Conservation (phyloP, 1,140 invertebrate species). For the Lycorma delicatula region DNA sequence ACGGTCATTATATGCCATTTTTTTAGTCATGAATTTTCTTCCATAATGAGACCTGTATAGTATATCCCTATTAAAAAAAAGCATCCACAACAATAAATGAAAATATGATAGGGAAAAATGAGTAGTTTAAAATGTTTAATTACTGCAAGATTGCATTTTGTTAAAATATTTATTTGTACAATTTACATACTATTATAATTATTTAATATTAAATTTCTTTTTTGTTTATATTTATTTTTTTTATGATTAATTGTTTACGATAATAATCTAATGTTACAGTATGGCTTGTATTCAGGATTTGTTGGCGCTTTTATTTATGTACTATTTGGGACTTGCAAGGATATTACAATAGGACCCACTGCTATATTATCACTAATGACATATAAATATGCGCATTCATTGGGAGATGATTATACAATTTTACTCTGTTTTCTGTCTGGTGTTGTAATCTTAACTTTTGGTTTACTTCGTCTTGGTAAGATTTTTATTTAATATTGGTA, state of each 20-base stretch:
- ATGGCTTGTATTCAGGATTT: conserved; percentile 78
- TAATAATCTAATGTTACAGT: conserved; percentile 45
- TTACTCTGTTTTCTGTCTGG: conserved; percentile 65
- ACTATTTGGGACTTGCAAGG: conserved; percentile 70
- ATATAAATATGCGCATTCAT: conserved; percentile 30
- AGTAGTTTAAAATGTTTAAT: not conserved
- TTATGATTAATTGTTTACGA: not conserved
- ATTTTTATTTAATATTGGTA: too few species aligned
- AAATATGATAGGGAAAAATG: not conserved
- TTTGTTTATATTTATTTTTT: not conserved
- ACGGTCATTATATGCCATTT: too few species aligned
- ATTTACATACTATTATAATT: not conserved
- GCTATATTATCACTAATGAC: conserved; percentile 66
- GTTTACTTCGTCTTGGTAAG: conserved; percentile 57
- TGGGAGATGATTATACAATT: conserved; percentile 52
- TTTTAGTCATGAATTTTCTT: too few species aligned
- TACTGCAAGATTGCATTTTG: not conserved
- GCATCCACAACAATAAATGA: not conserved
- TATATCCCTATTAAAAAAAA: too few species aligned
- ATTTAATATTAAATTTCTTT: not conserved
- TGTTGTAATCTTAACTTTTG: conserved; percentile 54
- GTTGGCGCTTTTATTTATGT: conserved; percentile 75
- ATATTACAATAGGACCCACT: conserved; percentile 75
- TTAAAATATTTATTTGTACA: not conserved
- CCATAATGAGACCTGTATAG: too few species aligned